phyloP scores from a whole-genome alignment of 2,797 vertebrate species.

The Zenarchopterus dispar region DNA sequence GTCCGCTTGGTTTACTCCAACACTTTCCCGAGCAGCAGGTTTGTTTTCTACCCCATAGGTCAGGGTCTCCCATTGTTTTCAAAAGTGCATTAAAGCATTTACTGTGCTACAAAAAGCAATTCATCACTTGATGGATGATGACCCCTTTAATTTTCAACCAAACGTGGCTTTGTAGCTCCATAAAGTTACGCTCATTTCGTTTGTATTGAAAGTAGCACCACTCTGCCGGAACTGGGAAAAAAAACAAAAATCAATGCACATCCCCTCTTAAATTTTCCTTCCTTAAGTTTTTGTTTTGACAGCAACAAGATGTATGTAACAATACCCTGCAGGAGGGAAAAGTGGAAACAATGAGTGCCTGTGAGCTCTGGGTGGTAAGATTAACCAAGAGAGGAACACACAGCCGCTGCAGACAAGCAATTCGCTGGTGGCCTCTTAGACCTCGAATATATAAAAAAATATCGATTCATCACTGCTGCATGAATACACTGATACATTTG shows the following conservation, averaged over 20 bases:
- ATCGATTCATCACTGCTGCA: too few species aligned
- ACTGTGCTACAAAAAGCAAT: slow-evolving; percentile 44
- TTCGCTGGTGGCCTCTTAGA: background rate
- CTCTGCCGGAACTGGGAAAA: slow-evolving; percentile 46
- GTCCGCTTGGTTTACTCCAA: background rate
- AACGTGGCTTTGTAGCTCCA: slow-evolving; percentile 41
- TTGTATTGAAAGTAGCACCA: slow-evolving; percentile 51
- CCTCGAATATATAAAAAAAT: too few species aligned
- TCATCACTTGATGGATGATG: slow-evolving; percentile 71
- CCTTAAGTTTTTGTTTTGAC: slow-evolving; percentile 59
- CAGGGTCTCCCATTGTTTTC: slow-evolving; percentile 59
- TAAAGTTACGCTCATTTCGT: slow-evolving; percentile 55
- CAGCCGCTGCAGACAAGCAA: background rate
- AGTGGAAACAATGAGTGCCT: slow-evolving; percentile 48
- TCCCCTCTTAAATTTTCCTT: slow-evolving; percentile 42
- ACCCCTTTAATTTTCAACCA: slow-evolving; percentile 61
- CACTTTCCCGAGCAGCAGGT: slow-evolving; percentile 20
- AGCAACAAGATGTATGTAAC: slow-evolving; percentile 53
- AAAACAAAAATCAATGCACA: slow-evolving; percentile 60
- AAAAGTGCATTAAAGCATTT: slow-evolving; percentile 62
- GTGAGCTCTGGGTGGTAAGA: slow-evolving; percentile 27
- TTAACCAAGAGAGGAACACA: slow-evolving; percentile 21
- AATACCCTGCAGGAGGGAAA: slow-evolving; percentile 30
- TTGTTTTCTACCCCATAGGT: slow-evolving; percentile 42
- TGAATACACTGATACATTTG: too few species aligned